Base-by-base conservation (phyloP, 2,797 vertebrate species). In the Gymnoscopelus microlampas region DNA sequence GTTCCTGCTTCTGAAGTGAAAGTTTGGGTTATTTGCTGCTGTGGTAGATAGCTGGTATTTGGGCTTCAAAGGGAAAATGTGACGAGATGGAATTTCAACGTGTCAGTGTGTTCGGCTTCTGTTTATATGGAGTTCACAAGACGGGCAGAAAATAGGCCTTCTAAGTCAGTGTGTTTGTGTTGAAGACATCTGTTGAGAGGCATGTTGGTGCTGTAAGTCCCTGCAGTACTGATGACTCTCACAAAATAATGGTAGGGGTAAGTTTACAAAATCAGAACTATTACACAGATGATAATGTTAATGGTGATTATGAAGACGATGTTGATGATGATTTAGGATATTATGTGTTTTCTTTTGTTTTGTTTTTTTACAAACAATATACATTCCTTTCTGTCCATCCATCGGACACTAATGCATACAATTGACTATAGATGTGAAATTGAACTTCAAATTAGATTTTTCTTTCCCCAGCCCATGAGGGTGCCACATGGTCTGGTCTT, bases 11-110 rank as follows among this genome's bases (percentile, higher is more conserved):
- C 47, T 66, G 5, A 69, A 63, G 60, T 65, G 14, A 11, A 68
- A 24, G 15, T 72, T 19, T 66, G 68, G 24, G 48, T 60, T 74
- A 68, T 77, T 68, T 68, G 7, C 63, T 76, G 53, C 51, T 55
- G 23, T 60, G 35, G 5, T n/a, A 39, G 6, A 15, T 15, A 39
- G 57, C 60, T 62, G 60, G 23, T 50, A 14, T 49, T 29, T 15
- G 26, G 9, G 65, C 49, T 71, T 80, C 6, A 55, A 69, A 65
- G 61, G 50, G 70, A 72, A 72, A 72, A 72, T 55, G 29, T 44
- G 60, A 68, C 50, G 24, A 61, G 8, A 44, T 55, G 39, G 58
- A 73, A 68, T 75, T 85, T 74, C 61, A 81, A 56, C 71, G 68
- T 77, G 74, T 66, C 63, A 65, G 68, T 12, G 68, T 10, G 4